Evolutionary conservation across 2,113 vertebrate species (phyloP).

Genomic region (Nerophis lumbriciformis): DNA sequence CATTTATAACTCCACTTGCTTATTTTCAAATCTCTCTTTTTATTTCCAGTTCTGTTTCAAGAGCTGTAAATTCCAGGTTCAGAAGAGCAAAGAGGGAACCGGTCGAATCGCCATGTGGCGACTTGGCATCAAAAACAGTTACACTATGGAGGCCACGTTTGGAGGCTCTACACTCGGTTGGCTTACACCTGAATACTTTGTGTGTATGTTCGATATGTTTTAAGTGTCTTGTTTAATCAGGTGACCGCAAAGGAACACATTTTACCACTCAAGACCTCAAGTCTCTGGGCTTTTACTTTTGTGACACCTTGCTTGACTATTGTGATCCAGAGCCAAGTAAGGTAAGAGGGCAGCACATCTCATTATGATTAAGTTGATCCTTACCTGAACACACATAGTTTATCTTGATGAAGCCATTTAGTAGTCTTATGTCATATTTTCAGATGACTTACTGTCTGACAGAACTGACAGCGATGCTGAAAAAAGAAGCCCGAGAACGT

Average conservation of each 20-base stretch:
- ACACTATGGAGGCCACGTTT: conserved; percentile 89
- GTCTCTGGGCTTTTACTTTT: conserved; percentile 80
- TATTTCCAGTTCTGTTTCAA: conserved; percentile 81
- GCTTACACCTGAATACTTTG: neutral
- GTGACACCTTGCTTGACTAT: conserved; percentile 90
- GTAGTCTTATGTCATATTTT: neutral
- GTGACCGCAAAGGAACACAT: conserved; percentile 77
- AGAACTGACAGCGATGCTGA: conserved; percentile 67
- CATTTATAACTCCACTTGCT: too few species aligned
- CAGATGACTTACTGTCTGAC: conserved; percentile 60
- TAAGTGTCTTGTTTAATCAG: conserved; percentile 52
- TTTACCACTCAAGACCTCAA: conserved; percentile 81
- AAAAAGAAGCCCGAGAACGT: conserved; percentile 62
- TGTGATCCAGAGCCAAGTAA: conserved; percentile 83
- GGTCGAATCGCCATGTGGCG: conserved; percentile 88
- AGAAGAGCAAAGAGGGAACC: conserved; percentile 86
- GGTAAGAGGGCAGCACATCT: conserved; percentile 56
- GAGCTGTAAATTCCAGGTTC: conserved; percentile 89
- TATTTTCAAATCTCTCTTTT: too few species aligned
- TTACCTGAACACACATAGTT: neutral
- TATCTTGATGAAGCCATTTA: neutral
- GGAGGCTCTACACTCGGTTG: conserved; percentile 86
- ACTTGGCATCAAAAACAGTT: conserved; percentile 87
- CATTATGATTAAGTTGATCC: neutral
- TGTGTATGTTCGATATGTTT: neutral